phyloP scores from a whole-genome alignment of 2,113 vertebrate genomes.

The Ceratotherium simum region DNA sequence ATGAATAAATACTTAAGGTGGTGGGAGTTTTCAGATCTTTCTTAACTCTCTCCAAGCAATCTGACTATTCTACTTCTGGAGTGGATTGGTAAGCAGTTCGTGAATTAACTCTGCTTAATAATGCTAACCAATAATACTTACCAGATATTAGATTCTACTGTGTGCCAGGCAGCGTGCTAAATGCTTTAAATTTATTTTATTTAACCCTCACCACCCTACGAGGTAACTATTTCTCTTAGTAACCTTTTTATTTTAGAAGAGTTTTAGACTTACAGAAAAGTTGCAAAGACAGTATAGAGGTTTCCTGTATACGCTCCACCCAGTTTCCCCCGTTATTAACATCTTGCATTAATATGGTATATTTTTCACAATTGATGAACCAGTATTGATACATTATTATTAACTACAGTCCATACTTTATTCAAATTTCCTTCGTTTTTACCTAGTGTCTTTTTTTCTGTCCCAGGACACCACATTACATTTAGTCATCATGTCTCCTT shows the following conservation, averaged over 20 bases:
- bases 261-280: slow-evolving; percentile 1
- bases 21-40: neutral
- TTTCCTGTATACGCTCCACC: neutral
- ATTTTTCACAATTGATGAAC: neutral
- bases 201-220: neutral
- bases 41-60: neutral
- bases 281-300: neutral
- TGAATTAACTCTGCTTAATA: neutral
- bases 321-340: neutral
- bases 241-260: slow-evolving; percentile 3
- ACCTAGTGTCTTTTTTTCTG: neutral
- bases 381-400: neutral
- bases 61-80: neutral
- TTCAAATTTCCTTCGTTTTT: neutral
- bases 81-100: neutral
- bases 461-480: neutral
- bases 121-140: neutral
- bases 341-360: neutral
- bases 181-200: neutral
- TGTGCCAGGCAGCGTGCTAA: neutral
- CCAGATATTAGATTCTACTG: neutral
- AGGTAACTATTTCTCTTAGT: slow-evolving; percentile 13
- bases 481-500: neutral
- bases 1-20: neutral
- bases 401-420: neutral